Conservation (phyloP, 2,113 vertebrate genomes). For the Lichenostomus cassidix region DNA sequence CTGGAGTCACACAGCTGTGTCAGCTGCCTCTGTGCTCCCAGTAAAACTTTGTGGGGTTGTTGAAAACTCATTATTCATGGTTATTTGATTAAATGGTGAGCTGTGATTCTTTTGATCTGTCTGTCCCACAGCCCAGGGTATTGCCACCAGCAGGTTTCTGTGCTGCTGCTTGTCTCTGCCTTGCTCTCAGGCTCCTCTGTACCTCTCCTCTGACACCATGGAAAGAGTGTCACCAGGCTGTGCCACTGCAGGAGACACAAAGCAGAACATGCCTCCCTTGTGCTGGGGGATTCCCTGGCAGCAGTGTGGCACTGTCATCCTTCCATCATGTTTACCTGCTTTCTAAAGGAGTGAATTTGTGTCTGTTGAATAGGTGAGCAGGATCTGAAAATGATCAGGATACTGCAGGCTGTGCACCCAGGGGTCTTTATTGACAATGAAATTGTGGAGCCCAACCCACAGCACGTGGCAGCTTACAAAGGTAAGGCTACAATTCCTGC, state of each 20-base stretch:
- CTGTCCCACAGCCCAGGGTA: background rate
- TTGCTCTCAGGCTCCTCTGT: background rate
- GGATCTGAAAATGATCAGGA: slow-evolving; percentile 81
- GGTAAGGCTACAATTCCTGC: slow-evolving; percentile 28
- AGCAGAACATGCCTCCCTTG: background rate
- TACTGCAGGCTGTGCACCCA: slow-evolving; percentile 76
- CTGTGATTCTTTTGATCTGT: background rate
- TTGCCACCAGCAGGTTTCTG: background rate
- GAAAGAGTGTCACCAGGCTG: background rate
- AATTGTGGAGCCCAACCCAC: slow-evolving; percentile 82
- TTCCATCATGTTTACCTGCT: background rate
- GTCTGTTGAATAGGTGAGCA: slow-evolving; percentile 74
- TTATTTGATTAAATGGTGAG: background rate
- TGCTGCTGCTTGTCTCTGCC: background rate
- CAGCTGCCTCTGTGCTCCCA: background rate
- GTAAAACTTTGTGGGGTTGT: background rate
- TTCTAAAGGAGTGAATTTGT: background rate
- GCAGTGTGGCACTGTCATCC: background rate
- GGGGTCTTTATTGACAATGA: slow-evolving; percentile 76
- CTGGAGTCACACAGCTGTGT: background rate
- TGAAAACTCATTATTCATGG: background rate
- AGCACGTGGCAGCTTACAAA: slow-evolving; percentile 81
- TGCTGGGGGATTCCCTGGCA: background rate
- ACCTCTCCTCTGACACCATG: accelerated
- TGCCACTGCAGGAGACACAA: background rate